A percentile compares a stretch with the other conserved stretches of the same genome.
Evolutionary conservation across 1,140 invertebrate genomes (phyloP).

Genomic region (Drosophila burlai): DNA sequence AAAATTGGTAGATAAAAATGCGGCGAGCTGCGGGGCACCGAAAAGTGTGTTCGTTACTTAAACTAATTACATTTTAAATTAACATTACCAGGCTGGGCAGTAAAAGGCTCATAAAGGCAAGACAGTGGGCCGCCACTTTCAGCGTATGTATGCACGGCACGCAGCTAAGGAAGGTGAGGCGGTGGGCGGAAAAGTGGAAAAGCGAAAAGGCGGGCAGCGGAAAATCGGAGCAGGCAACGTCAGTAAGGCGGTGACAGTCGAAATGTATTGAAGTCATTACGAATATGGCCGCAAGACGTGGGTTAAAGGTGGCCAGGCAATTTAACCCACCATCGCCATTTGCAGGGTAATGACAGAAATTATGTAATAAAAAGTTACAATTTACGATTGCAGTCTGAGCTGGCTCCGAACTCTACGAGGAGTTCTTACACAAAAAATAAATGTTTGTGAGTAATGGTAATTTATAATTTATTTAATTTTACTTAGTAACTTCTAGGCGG

Average conservation of each 20-base stretch:
- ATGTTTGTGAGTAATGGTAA: not conserved
- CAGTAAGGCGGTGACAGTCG: slow-evolving; percentile 72
- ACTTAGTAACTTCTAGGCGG: not conserved
- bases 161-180: slow-evolving; percentile 49
- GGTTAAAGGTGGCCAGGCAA: slow-evolving; percentile 50
- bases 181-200: slow-evolving; percentile 28
- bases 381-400: slow-evolving; percentile 73
- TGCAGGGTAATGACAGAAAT: slow-evolving; percentile 81
- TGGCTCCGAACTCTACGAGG: slow-evolving; percentile 1
- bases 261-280: slow-evolving; percentile 83
- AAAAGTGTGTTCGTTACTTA: slow-evolving; percentile 82
- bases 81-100: slow-evolving; percentile 69
- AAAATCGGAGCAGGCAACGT: slow-evolving; percentile 52
- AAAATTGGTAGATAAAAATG: slow-evolving; percentile 51
- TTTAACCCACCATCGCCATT: slow-evolving; percentile 49
- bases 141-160: slow-evolving; percentile 73
- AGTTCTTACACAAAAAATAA: slow-evolving; percentile 13
- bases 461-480: not conserved
- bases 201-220: slow-evolving; percentile 29
- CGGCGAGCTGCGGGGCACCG: slow-evolving; percentile 41
- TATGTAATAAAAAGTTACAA: slow-evolving; percentile 85
- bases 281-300: slow-evolving; percentile 78
- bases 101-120: slow-evolving; percentile 73
- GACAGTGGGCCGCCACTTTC: slow-evolving; percentile 24
- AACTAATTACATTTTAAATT: slow-evolving; percentile 84